Percentiles rank a stretch among this genome's conserved stretches.
These are phyloP conservation scores for Ranitomeya variabilis DNA, from an alignment of 2,113 vertebrate genomes.

Conservation along the genomic window DNA sequence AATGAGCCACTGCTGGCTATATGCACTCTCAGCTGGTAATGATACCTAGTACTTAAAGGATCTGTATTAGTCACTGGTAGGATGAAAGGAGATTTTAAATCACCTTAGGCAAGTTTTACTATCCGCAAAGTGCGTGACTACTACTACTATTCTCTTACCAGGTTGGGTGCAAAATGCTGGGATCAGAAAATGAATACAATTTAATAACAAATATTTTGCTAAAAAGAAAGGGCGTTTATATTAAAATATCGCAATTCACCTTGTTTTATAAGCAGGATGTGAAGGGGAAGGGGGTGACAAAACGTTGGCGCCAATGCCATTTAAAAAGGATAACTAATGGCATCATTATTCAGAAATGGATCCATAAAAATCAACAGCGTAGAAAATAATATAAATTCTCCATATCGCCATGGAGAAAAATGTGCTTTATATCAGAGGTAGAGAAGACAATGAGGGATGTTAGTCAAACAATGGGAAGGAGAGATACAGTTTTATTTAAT, in stretches of 20 bases:
- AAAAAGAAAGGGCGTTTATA: too few relatives aligned
- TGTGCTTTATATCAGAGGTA: slow-evolving; percentile 5
- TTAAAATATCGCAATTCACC: too few relatives aligned
- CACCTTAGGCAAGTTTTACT: not conserved
- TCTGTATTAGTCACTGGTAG: not conserved
- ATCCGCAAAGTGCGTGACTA: not conserved
- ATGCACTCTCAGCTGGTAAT: not conserved
- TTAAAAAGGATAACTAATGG: too few relatives aligned
- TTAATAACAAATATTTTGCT: too few relatives aligned
- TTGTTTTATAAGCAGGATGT: too few relatives aligned
- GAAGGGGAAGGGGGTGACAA: too few relatives aligned
- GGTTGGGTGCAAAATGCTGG: not conserved
- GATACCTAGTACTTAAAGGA: not conserved
- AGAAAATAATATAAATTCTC: not conserved
- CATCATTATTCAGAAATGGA: not conserved
- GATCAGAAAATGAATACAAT: not conserved
- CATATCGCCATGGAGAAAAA: not conserved
- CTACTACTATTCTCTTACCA: not conserved
- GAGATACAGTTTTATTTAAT: not conserved
- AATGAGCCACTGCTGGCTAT: not conserved
- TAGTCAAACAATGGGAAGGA: not conserved
- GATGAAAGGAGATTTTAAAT: not conserved
- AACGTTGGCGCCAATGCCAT: too few relatives aligned
- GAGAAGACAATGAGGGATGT: not conserved
- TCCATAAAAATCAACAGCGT: not conserved